phyloP scores from a whole-genome alignment of 1,140 invertebrate genomes.

The Hylaeus anthracinus region DNA sequence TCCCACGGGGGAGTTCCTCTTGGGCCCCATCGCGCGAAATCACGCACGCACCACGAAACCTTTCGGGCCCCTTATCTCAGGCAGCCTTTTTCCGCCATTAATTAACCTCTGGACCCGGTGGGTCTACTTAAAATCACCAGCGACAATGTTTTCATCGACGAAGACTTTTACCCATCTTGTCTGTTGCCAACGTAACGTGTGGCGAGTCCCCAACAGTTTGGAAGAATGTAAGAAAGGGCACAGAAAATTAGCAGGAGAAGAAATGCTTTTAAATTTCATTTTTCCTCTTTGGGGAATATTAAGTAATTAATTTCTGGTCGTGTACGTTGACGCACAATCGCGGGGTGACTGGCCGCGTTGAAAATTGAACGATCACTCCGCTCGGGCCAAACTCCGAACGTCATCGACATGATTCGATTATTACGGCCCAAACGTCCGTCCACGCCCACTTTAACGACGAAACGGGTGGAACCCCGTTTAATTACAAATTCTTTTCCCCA shows the following conservation, averaged over 20 bases:
- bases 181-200: no score
- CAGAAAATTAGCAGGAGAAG: no score
- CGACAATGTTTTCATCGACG: no score
- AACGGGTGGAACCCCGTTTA: conserved; percentile 24
- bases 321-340: background rate
- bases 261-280: no score
- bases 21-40: conserved; percentile 43
- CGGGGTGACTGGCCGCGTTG: conserved; percentile 58
- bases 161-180: no score
- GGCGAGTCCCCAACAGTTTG: no score
- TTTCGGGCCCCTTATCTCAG: conserved; percentile 58
- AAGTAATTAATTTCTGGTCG: no score
- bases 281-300: no score
- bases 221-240: no score
- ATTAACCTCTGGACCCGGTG: conserved; percentile 53
- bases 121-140: no score
- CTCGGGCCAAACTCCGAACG: conserved; percentile 7
- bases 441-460: conserved; percentile 46
- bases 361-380: conserved; percentile 70
- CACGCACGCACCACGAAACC: conserved; percentile 46
- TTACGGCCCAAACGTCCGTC: conserved; percentile 55
- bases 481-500: conserved; percentile 34
- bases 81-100: conserved; percentile 66
- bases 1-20: conserved; percentile 23
- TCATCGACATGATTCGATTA: conserved; percentile 65